Base-by-base conservation (phyloP, 2,113 vertebrate species). In the Indicator maculatus region DNA sequence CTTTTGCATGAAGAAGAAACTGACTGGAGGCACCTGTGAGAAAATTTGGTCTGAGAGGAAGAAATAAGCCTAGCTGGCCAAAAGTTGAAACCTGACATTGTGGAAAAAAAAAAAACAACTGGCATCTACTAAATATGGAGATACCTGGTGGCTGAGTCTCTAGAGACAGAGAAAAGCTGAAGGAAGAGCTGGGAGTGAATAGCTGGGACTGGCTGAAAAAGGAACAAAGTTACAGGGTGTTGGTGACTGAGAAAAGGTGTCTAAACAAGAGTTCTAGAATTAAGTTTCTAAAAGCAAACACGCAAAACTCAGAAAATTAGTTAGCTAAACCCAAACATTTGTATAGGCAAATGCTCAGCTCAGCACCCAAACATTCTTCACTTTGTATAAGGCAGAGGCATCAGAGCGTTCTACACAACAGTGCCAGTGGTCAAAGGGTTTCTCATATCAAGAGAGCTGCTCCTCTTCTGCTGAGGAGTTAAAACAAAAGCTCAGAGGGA, bases 351-450 rank as follows among this genome's bases (percentile, higher is more conserved):
- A 91, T 89, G 52, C 5, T 41, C 39, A 56, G 55, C 64, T 75
- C 47, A 74, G 47, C 75, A 91, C 79, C 60, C 79, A 93, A 94
- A 92, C 81, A 70, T 85, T 66, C 50, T 76, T 91, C 39, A 56
- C 58, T 96, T 95, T 93, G 94, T 91, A 93, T 96, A 80, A 73
- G 38, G 45, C 78, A 89, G 84, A 70, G 71, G 89, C 64, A 38
- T 63, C 0, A 7, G 64, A 79, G 74, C 81, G 55, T 84, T 94
- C 81, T 87, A 52, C 81, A 70, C 24, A 52, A 47, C 76, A 45
- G 24, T 1, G 4, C 24, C 41, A 52, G 87, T 89, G 75, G 78
- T 80, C 87, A 77, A 52, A 80, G 23, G 27, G 33, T 47, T 92
- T 82, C 74, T 95, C n/a, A 8, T 15, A 39, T 1, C 3, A 31